Percentiles rank a stretch among this genome's conserved stretches.
Conservation (phyloP, 2,888 invertebrate species). For the Sarcophaga subvicina region DNA sequence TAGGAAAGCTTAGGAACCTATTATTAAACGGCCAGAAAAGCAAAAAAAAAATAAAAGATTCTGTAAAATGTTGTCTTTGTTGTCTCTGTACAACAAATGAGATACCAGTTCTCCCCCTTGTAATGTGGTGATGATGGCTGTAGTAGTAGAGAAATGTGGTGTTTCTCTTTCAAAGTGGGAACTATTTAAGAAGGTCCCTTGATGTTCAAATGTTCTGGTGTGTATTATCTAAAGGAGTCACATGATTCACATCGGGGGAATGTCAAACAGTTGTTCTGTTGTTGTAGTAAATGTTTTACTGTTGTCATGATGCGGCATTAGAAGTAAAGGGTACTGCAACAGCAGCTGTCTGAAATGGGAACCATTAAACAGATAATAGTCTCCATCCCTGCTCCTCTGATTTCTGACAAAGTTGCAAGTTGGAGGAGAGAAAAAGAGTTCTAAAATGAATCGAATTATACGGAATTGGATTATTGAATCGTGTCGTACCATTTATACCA, state of each 20-base stretch:
- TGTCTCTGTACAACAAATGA: not conserved
- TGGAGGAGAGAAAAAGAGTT: too few species aligned
- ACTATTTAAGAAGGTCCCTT: not conserved
- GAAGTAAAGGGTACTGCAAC: conserved; percentile 6
- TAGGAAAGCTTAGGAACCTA: not conserved
- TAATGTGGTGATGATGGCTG: too few species aligned
- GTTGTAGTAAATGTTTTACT: not conserved
- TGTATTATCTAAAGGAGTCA: not conserved
- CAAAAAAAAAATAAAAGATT: not conserved
- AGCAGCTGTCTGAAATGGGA: not conserved
- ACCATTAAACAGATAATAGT: not conserved
- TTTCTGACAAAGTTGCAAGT: too few species aligned
- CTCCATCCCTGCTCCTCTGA: not conserved
- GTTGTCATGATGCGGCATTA: not conserved
- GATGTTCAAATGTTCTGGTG: not conserved
- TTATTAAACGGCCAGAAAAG: not conserved
- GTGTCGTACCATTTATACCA: too few species aligned
- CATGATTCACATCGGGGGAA: conserved; percentile 38
- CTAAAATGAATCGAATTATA: too few species aligned
- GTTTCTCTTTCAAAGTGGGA: too few species aligned
- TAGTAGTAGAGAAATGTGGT: too few species aligned
- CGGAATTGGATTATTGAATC: too few species aligned
- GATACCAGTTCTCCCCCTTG: too few species aligned
- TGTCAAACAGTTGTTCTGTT: conserved; percentile 3
- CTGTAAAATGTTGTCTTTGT: conserved; percentile 16